phyloP scores from a whole-genome alignment of 2,797 vertebrate species.

The Semotilus atromaculatus region DNA sequence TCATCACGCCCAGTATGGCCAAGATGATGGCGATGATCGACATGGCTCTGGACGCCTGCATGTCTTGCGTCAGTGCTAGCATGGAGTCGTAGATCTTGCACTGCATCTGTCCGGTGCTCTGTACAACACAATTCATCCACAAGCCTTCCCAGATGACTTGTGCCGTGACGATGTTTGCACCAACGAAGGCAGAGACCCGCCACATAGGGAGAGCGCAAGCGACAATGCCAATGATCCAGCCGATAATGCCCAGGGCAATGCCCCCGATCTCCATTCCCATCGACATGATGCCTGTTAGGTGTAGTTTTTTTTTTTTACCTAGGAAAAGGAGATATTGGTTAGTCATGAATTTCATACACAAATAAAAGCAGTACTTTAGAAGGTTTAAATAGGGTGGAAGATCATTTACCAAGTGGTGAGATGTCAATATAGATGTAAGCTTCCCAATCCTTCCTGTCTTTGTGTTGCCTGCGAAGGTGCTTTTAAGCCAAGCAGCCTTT shows the following conservation, averaged over 20 bases:
- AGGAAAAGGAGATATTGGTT: not conserved
- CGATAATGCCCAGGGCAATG: constrained; percentile 82
- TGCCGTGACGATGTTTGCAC: constrained; percentile 90
- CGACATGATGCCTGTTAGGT: constrained; percentile 80
- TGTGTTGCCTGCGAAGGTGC: constrained; percentile 64
- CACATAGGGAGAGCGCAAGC: constrained; percentile 91
- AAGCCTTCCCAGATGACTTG: constrained; percentile 87
- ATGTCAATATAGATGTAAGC: not conserved
- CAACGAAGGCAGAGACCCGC: constrained; percentile 88
- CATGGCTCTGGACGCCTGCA: constrained; percentile 91
- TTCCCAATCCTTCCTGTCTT: constrained; percentile 36
- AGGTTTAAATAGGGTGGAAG: not conserved
- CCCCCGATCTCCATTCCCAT: constrained; percentile 93
- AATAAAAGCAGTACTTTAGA: not conserved
- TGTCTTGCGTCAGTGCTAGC: constrained; percentile 83
- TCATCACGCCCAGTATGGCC: constrained; percentile 81
- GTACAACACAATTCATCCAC: constrained; percentile 90
- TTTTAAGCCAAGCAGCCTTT: constrained; percentile 73
- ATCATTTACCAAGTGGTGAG: constrained; percentile 10
- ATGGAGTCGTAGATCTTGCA: constrained; percentile 91
- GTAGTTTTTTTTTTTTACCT: constrained; percentile 25
- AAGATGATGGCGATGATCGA: constrained; percentile 86
- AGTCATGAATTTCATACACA: not conserved
- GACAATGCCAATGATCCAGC: constrained; percentile 86
- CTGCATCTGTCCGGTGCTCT: constrained; percentile 93